These are phyloP conservation scores for Crotalus viridis DNA, from an alignment of 2,113 vertebrate genomes.

Conservation along the genomic window DNA sequence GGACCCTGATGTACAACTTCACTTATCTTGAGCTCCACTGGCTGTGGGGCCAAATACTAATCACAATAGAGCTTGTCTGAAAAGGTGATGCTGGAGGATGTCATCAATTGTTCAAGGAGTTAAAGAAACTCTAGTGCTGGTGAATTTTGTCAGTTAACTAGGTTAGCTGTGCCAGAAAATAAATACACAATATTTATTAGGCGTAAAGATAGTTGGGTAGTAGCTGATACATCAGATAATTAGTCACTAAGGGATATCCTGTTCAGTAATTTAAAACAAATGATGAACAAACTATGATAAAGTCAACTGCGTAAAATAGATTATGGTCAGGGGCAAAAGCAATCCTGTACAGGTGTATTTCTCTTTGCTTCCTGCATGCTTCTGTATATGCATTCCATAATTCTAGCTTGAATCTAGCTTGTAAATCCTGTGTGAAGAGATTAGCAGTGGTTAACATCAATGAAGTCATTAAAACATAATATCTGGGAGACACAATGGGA, in stretches of 20 bases:
- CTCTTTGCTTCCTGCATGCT: neutral
- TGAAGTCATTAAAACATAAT: neutral
- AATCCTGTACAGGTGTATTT: slow-evolving; percentile 40
- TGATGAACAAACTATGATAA: slow-evolving; percentile 48
- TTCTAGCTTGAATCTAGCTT: neutral
- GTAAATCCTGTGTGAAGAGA: neutral
- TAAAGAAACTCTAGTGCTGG: slow-evolving; percentile 51
- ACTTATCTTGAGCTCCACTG: slow-evolving; percentile 60
- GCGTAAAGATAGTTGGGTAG: neutral
- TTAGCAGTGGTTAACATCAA: neutral
- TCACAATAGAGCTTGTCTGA: slow-evolving; percentile 27
- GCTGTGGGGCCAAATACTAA: slow-evolving; percentile 66
- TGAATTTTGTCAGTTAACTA: slow-evolving; percentile 47
- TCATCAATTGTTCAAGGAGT: slow-evolving; percentile 53
- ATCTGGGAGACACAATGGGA: neutral
- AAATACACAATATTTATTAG: slow-evolving; percentile 24
- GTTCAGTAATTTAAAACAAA: slow-evolving; percentile 39
- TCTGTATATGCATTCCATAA: neutral
- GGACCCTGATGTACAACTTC: slow-evolving; percentile 61
- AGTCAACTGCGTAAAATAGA: slow-evolving; percentile 16
- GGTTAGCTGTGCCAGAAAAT: slow-evolving; percentile 38
- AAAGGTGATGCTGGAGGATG: slow-evolving; percentile 51
- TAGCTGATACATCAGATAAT: neutral
- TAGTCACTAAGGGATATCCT: slow-evolving; percentile 19
- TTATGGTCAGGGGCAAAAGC: neutral